These are phyloP conservation scores for Tethya wilhelma DNA, from an alignment of 37 sponge, comb jelly and placozoan species.

Conservation along the genomic window DNA sequence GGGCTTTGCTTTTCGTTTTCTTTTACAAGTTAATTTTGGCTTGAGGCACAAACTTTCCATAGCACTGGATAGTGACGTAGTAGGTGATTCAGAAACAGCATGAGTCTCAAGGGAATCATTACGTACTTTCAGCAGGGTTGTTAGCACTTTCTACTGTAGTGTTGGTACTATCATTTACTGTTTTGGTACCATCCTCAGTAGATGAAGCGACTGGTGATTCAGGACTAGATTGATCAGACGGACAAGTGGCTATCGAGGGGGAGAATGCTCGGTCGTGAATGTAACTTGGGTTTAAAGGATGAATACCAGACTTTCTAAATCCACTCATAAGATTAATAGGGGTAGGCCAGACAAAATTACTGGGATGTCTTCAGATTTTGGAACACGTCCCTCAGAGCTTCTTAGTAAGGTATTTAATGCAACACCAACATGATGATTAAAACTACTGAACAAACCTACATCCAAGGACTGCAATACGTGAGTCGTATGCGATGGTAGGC, in stretches of 20 bases:
- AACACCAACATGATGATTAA: background rate
- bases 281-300: constrained; percentile 18
- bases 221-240: background rate
- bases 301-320: constrained; percentile 17
- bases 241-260: constrained; percentile 3
- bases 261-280: constrained; percentile 2
- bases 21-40: background rate
- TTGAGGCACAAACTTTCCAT: constrained; percentile 1
- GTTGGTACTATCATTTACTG: background rate
- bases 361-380: constrained; percentile 3
- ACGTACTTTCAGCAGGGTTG: background rate
- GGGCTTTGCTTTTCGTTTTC: background rate
- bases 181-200: background rate
- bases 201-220: background rate
- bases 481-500: constrained; percentile 8
- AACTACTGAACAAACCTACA: background rate
- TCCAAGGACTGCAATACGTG: background rate
- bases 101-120: background rate
- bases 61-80: background rate
- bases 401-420: constrained; percentile 4
- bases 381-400: constrained; percentile 11
- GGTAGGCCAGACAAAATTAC: background rate
- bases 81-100: background rate
- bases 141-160: too few species aligned
- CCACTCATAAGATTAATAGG: constrained; percentile 21